Percentiles rank a stretch among this genome's conserved stretches.
These are phyloP conservation scores for Anoncus sp. DNA, from an alignment of 2,888 invertebrate species.

Conservation along the genomic window DNA sequence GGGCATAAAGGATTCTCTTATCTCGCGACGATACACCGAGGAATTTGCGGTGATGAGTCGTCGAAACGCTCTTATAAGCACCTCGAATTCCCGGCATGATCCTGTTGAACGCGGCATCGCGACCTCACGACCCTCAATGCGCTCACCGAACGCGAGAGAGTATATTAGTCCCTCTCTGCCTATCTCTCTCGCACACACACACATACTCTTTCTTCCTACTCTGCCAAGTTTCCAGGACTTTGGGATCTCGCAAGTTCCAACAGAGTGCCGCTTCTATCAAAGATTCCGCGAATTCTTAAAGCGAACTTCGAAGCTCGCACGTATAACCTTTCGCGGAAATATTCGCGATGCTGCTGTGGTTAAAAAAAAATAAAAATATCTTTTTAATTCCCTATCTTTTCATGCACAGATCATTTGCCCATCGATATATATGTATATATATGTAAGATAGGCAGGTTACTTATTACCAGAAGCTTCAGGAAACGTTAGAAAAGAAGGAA, in stretches of 20 bases:
- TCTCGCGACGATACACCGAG: conserved; percentile 68
- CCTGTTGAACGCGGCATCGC: conserved; percentile 68
- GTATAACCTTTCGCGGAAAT: conserved; percentile 46
- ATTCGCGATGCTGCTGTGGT: conserved; percentile 24
- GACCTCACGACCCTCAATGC: conserved; percentile 62
- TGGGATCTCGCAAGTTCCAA: conserved; percentile 32
- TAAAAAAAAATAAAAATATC: conserved; percentile 6
- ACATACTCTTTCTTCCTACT: background rate
- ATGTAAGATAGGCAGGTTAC: conserved; percentile 14
- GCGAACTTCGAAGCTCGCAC: conserved; percentile 53
- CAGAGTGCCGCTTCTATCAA: conserved; percentile 54
- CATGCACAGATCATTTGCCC: conserved; percentile 20
- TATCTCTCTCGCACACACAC: conserved; percentile 6
- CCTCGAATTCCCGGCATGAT: conserved; percentile 72
- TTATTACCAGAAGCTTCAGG: background rate
- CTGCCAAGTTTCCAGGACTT: conserved; percentile 41
- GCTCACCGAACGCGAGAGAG: conserved; percentile 20
- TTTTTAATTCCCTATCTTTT: conserved; percentile 10
- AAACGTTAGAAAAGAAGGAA: background rate
- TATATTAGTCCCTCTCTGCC: conserved; percentile 46
- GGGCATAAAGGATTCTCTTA: conserved; percentile 73
- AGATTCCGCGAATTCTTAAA: conserved; percentile 66
- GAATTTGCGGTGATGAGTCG: conserved; percentile 77
- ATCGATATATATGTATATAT: conserved; percentile 7
- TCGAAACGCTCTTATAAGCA: conserved; percentile 71